A percentile compares a stretch with the other conserved stretches of the same genome.
These are phyloP conservation scores for Mus musculus DNA, from an alignment of 2,113 vertebrate species.

Conservation along the genomic window GRCm39 chr1:30327501-30328000, in stretches of 20 bases:
- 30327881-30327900: constrained; percentile 52
- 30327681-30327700: background rate
- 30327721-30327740: constrained; percentile 44
- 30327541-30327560: background rate
- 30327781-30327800: constrained; percentile 59
- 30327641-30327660: background rate
- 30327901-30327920: constrained; percentile 49
- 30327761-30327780: constrained; percentile 46
- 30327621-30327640: background rate
- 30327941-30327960: constrained; percentile 73
- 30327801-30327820: constrained; percentile 59
- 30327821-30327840: constrained; percentile 62
- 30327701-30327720: background rate
- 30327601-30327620: background rate
- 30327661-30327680: background rate
- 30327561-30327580: background rate
- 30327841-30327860: constrained; percentile 58
- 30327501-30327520: background rate
- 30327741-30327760: constrained; percentile 55
- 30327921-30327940: constrained; percentile 55
- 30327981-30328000: constrained; percentile 7
- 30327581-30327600: background rate
- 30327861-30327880: constrained; percentile 68
- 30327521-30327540: background rate
- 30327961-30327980: constrained; percentile 2